Percentiles rank a stretch among this genome's conserved stretches.
Evolutionary conservation across 2,113 vertebrate species (phyloP).

Genomic region (Mesembrinibis cayennensis): DNA sequence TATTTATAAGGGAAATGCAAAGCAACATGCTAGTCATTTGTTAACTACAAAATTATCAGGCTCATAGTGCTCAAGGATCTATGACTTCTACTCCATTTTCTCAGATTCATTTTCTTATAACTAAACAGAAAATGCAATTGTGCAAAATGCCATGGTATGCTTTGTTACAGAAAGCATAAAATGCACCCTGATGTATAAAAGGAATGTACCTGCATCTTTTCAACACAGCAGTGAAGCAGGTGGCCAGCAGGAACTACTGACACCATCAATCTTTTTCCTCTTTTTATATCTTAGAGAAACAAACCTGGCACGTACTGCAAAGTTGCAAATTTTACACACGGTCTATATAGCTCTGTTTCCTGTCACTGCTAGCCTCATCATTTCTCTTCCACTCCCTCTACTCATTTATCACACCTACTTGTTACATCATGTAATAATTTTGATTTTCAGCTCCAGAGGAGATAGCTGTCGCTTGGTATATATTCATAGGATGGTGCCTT

Average conservation of each 20-base stretch:
- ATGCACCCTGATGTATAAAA: background rate
- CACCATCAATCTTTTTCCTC: background rate
- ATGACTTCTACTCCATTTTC: background rate
- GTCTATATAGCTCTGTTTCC: background rate
- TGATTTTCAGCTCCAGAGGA: slow-evolving; percentile 11
- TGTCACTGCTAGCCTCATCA: background rate
- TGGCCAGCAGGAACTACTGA: background rate
- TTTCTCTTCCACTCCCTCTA: background rate
- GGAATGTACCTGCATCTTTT: background rate
- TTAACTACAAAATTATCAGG: background rate
- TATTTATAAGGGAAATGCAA: slow-evolving; percentile 10
- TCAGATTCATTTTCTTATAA: background rate
- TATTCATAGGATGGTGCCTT: background rate
- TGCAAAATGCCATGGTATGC: background rate
- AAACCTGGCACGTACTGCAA: background rate
- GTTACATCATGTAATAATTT: background rate
- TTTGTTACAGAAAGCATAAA: background rate
- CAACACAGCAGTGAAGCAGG: background rate
- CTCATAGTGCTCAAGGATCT: background rate
- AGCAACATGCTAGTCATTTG: background rate
- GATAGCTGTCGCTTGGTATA: background rate
- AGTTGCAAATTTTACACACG: background rate
- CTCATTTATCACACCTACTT: background rate
- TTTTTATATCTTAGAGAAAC: background rate
- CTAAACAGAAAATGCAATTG: background rate